Evolutionary conservation across 1,140 invertebrate genomes (phyloP).

Genomic region (Dysdera silvatica): DNA sequence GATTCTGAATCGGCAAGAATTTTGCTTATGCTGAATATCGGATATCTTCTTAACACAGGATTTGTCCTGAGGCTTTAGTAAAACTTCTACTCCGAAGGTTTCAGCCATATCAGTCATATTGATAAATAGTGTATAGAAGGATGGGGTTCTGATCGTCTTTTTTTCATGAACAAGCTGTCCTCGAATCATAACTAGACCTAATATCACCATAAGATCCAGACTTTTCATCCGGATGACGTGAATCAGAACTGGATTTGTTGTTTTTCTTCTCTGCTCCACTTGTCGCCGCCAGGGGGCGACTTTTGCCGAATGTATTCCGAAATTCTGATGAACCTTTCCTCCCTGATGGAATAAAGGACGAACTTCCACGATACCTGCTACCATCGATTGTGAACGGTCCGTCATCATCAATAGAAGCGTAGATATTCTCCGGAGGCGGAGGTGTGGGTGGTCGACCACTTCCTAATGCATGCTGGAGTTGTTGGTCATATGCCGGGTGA

Average conservation of each 20-base stretch:
- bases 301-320: constrained; percentile 16
- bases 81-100: no score
- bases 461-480: constrained; percentile 5
- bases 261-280: not conserved
- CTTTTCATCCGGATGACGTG: constrained; percentile 15
- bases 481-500: not conserved
- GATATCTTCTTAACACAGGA: no score
- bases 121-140: no score
- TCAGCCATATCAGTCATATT: no score
- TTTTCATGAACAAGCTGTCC: constrained; percentile 26
- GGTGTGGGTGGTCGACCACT: constrained; percentile 19
- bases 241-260: constrained; percentile 10
- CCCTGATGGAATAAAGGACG: not conserved
- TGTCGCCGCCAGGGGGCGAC: not conserved
- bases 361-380: constrained; percentile 5
- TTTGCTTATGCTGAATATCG: no score
- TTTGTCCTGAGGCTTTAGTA: no score
- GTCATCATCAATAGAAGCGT: constrained; percentile 30
- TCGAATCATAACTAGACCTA: constrained; percentile 27
- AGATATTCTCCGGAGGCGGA: constrained; percentile 25
- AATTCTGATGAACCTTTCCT: constrained; percentile 6
- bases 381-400: constrained; percentile 28
- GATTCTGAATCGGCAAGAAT: no score
- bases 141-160: no score
- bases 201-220: constrained; percentile 27